Conservation (phyloP, 2,888 invertebrate species). For the Amphipoea lucens region DNA sequence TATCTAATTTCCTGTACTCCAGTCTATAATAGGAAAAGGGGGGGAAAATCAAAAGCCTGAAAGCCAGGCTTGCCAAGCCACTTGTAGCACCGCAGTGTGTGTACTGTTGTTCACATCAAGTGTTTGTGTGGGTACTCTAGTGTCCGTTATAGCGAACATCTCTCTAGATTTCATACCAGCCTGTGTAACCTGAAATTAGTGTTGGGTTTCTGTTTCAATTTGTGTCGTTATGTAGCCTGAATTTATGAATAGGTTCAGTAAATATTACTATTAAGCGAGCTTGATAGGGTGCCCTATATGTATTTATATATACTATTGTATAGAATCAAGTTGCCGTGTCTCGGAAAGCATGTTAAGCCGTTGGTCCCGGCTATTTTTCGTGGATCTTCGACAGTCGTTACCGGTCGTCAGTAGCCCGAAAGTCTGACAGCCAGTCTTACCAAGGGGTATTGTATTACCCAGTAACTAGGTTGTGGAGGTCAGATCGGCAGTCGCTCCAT, state of each 20-base stretch:
- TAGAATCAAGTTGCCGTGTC: neutral
- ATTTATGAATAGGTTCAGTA: conserved; percentile 3
- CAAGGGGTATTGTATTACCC: too few relatives aligned
- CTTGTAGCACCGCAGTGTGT: conserved; percentile 35
- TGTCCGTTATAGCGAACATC: conserved; percentile 9
- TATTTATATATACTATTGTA: neutral
- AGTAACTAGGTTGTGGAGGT: too few relatives aligned
- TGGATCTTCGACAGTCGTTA: too few relatives aligned
- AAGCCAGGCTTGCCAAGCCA: conserved; percentile 37
- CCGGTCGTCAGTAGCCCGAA: too few relatives aligned
- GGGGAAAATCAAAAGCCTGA: conserved; percentile 31
- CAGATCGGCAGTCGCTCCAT: too few relatives aligned
- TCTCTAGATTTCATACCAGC: conserved; percentile 20
- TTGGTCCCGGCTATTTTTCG: too few relatives aligned
- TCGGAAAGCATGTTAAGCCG: too few relatives aligned
- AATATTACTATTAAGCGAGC: neutral
- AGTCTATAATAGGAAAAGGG: neutral
- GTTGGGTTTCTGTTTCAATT: conserved; percentile 36
- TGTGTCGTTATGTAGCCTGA: neutral
- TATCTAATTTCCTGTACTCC: conserved; percentile 37
- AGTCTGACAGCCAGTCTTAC: too few relatives aligned
- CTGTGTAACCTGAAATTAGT: conserved; percentile 17
- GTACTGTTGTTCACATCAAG: conserved; percentile 38
- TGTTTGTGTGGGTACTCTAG: conserved; percentile 48
- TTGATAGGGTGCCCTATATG: neutral